Base-by-base conservation (phyloP, 2,888 invertebrate species). In the Temnothorax ravouxi region DNA sequence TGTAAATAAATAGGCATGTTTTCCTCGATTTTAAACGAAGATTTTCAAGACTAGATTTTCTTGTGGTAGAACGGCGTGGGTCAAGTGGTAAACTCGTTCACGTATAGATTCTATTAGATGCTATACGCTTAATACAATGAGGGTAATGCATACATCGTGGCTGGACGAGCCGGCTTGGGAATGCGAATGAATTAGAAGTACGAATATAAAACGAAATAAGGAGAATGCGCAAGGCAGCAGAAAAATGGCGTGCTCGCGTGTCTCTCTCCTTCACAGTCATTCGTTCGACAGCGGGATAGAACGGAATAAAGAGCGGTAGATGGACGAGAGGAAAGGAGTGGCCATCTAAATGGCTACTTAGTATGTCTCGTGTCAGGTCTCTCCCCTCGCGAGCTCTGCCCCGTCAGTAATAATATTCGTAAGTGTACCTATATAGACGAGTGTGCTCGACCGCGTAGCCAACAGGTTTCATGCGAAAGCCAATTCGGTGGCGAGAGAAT, bases 311-410 rank as follows among this genome's bases (percentile, higher is more conserved):
- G 83, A 88, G 21, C 67, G 67, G 56, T 59, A 81, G 74, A 54
- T 54, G 59, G 59, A 85, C 18, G 67, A 47, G 52, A 79, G 79
- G 66, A 84, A 81, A 81, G 84, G 79, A 82, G 87, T 86, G 86
- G 87, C 86, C 11, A 86, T 91, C 91, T 92, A 92, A 93, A 93
- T 93, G 90, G 93, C 92, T 93, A 93, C 91, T 93, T 93, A 92
- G 92, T 91, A 92, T 88, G 91, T 91, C 88, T 88, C 91, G 90
- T 89, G 90, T 92, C 89, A 86, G 89, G 90, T 89, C 87, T 86
- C 91, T 85, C 91, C 91, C 91, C 90, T 91, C 84, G 86, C 74
- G 72, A 74, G 84, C 74, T 25, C 41, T 83, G 66, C 76, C 74
- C 64, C 52, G 87, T 67, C 79, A 88, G 83, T 85, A 88, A 91